phyloP scores from a whole-genome alignment of 2,113 vertebrate species.

The Rattus norvegicus region DNA sequence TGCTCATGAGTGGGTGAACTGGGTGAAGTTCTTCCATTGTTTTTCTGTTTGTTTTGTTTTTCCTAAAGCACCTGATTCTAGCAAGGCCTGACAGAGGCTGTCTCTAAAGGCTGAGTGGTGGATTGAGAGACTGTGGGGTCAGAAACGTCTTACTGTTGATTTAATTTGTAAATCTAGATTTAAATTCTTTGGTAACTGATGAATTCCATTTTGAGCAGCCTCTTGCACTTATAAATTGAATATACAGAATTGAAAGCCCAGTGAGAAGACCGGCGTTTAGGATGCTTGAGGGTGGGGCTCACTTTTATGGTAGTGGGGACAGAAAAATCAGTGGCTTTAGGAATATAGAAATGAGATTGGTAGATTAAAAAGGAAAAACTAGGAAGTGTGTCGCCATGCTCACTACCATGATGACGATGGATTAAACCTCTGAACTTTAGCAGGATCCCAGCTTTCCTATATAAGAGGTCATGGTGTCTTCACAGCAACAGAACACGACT shows the following conservation, averaged over 20 bases:
- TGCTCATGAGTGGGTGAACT: not conserved
- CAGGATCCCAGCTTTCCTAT: not conserved
- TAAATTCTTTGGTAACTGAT: conserved; percentile 34
- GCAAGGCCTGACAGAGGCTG: conserved; percentile 23
- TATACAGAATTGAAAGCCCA: not conserved
- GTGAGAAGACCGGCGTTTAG: not conserved
- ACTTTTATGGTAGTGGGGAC: not conserved
- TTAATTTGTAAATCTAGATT: conserved; percentile 17
- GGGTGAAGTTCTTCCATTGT: conserved; percentile 2
- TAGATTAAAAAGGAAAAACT: not conserved
- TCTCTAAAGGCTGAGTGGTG: conserved; percentile 31
- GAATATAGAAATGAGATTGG: not conserved
- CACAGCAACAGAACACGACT: not conserved
- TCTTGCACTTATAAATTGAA: not conserved
- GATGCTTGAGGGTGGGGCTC: not conserved
- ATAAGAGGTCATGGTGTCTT: not conserved
- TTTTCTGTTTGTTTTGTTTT: conserved; percentile 33
- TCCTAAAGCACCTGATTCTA: conserved; percentile 27
- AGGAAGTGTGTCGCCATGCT: no score
- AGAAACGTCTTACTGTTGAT: conserved; percentile 32
- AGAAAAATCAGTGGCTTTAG: not conserved
- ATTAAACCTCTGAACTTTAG: not conserved
- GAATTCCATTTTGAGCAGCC: not conserved
- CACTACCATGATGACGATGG: not conserved
- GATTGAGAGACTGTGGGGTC: not conserved